Percentiles rank a stretch among this genome's conserved stretches.
Conservation (phyloP, 2,113 vertebrate species). For the Trichechus manatus region DNA sequence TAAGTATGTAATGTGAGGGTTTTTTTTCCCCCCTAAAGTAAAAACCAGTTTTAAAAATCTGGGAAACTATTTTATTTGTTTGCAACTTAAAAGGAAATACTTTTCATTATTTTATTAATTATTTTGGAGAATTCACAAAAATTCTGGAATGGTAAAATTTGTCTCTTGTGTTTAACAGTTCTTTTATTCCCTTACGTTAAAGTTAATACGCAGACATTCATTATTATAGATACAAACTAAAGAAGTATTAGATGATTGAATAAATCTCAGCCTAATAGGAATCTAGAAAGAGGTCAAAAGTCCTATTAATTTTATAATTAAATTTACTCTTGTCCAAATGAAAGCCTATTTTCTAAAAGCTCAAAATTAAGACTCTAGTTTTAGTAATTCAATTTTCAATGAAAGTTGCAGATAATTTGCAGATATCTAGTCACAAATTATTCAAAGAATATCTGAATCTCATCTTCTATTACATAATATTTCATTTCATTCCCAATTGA, state of each 20-base stretch:
- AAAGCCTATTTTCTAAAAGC: conserved; percentile 54
- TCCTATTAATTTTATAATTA: conserved; percentile 55
- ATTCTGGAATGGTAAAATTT: background rate
- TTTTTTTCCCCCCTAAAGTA: conserved; percentile 48
- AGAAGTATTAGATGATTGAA: background rate
- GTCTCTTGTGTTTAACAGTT: background rate
- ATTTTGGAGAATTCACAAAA: conserved; percentile 43
- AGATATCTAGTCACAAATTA: conserved; percentile 4
- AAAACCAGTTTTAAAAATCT: background rate
- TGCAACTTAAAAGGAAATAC: background rate
- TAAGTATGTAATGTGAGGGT: conserved; percentile 65
- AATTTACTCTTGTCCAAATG: background rate
- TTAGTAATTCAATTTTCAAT: conserved; percentile 62
- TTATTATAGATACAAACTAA: conserved; percentile 34
- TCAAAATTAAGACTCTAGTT: conserved; percentile 45
- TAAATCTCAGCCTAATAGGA: conserved; percentile 2
- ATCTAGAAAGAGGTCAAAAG: background rate
- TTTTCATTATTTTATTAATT: background rate
- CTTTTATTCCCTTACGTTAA: background rate
- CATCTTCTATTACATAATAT: conserved; percentile 9
- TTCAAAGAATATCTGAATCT: background rate
- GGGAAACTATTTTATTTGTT: conserved; percentile 50
- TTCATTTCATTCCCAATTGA: background rate
- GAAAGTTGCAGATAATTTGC: background rate
- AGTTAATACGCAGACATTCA: conserved; percentile 8